Conservation (phyloP, 2,113 vertebrate species). For the Dermatemys mawii region DNA sequence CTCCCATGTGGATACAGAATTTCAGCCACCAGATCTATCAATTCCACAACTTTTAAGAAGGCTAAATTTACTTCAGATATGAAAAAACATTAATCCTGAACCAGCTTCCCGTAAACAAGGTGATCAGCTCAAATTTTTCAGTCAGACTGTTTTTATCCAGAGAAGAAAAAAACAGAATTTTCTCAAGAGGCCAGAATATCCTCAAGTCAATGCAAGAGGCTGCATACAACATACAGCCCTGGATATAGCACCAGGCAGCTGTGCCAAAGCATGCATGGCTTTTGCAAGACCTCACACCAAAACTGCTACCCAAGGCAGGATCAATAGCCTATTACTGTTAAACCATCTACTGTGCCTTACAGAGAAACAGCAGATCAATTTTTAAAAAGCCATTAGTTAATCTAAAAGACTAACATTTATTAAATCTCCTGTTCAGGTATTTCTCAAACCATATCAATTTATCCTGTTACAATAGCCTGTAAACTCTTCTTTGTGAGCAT, state of each 20-base stretch:
- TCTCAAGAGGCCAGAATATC: not conserved
- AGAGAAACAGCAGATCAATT: not conserved
- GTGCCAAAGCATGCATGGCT: not conserved
- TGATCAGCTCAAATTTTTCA: not conserved
- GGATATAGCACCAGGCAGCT: fast-evolving
- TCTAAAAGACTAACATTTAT: not conserved
- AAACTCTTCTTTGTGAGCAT: not conserved
- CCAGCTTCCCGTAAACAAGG: not conserved
- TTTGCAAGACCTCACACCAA: not conserved
- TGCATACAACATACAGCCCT: not conserved
- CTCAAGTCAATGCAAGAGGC: not conserved
- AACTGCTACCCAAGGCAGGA: not conserved
- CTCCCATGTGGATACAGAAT: not conserved
- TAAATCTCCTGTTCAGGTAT: not conserved
- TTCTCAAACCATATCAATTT: not conserved
- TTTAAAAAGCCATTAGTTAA: not conserved
- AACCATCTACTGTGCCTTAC: not conserved
- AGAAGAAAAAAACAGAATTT: not conserved
- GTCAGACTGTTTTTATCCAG: not conserved
- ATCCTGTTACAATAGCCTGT: fast-evolving
- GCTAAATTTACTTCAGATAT: conserved; percentile 22
- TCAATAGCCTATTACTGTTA: not conserved
- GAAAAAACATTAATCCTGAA: not conserved
- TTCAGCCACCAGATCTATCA: conserved; percentile 2
- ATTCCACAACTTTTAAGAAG: not conserved